Conservation (phyloP, 23 tunicate species). For the Ascidia mentula region DNA sequence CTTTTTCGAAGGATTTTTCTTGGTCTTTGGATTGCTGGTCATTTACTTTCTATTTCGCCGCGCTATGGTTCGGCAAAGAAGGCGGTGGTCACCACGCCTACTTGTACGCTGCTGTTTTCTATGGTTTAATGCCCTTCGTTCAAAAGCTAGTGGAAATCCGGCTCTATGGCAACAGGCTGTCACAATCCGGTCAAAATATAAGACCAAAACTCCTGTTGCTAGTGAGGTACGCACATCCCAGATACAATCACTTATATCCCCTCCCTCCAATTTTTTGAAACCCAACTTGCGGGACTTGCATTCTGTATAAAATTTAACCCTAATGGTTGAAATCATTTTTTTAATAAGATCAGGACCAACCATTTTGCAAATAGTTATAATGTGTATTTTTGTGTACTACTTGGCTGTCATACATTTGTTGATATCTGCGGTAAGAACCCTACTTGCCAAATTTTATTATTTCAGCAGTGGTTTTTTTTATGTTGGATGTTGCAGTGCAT, state of each 20-base stretch:
- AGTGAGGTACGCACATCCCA: not conserved
- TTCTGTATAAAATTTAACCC: not conserved
- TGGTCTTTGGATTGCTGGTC: slow-evolving; percentile 28
- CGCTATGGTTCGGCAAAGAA: slow-evolving; percentile 34
- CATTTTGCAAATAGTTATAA: not conserved
- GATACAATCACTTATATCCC: not conserved
- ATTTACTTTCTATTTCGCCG: slow-evolving; percentile 24
- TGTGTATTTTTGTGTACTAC: not conserved
- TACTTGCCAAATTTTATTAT: not conserved
- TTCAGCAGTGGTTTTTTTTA: slow-evolving; percentile 3
- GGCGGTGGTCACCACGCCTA: slow-evolving; percentile 52
- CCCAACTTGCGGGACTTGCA: not conserved
- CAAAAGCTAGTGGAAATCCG: slow-evolving; percentile 12
- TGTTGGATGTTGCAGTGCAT: slow-evolving; percentile 7
- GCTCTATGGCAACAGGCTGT: slow-evolving; percentile 22
- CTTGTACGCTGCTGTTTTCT: slow-evolving; percentile 65
- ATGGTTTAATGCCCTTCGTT: slow-evolving; percentile 70
- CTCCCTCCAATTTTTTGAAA: not conserved
- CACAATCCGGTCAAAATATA: slow-evolving; percentile 21
- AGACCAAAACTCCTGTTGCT: slow-evolving; percentile 6
- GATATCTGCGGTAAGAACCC: not conserved
- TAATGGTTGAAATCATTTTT: not conserved
- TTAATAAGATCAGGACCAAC: not conserved
- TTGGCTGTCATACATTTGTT: not conserved
- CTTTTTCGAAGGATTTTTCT: slow-evolving; percentile 23